phyloP scores from a whole-genome alignment of 2,888 invertebrate genomes.

The Zootermopsis nevadensis region DNA sequence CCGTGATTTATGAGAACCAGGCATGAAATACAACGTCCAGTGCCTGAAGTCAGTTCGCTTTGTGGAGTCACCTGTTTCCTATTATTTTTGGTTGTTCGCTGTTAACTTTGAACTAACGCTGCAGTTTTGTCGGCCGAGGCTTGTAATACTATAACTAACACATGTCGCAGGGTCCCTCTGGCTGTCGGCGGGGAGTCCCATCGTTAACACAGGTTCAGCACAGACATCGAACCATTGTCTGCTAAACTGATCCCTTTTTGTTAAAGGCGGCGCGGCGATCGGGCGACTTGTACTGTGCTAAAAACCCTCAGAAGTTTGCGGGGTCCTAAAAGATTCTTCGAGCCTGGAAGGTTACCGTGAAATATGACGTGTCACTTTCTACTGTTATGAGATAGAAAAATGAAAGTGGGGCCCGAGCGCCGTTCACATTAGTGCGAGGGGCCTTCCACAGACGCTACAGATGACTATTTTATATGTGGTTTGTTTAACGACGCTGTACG shows the following conservation, averaged over 20 bases:
- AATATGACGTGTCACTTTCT: constrained; percentile 22
- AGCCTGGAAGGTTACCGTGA: constrained; percentile 1
- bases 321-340: not conserved
- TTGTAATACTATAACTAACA: constrained; percentile 34
- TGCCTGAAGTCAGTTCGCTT: not conserved
- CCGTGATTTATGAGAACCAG: no score
- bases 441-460: not conserved
- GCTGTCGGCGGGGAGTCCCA: not conserved
- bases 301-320: not conserved
- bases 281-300: not conserved
- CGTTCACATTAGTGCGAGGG: not conserved
- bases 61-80: not conserved
- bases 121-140: not conserved
- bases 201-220: not conserved
- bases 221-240: not conserved
- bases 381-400: not conserved
- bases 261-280: constrained; percentile 1
- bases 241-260: constrained; percentile 8
- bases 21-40: not conserved
- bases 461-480: not conserved
- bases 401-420: not conserved
- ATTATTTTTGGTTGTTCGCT: not conserved
- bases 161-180: constrained; percentile 26
- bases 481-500: no score
- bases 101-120: not conserved